Base-by-base conservation (phyloP, 2,888 invertebrate genomes). In the Antheraea yamamai region DNA sequence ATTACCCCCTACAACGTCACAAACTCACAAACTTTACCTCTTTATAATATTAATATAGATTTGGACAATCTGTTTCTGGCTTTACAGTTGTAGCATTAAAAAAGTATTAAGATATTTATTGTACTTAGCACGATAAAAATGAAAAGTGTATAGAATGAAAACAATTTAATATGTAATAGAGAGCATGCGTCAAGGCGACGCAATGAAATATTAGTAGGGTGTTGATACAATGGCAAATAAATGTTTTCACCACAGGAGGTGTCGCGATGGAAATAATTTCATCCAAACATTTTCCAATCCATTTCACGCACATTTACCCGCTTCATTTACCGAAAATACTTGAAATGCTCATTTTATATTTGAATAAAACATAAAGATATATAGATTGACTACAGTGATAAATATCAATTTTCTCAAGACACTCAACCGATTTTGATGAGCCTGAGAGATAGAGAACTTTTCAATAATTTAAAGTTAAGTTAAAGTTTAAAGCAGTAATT, bases 211-310 rank as follows among this genome's bases (percentile, higher is more conserved):
- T 92, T 89, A 91, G 85, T 84, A 84, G 89, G 89, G 89, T 84
- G 89, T 89, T 91, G 91, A 92, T 91, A 91, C 91, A 91, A 84
- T 87, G 87, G 87, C 85, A 85, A 89, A 91, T 89, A 89, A 89
- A 89, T 88, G 88, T 89, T 86, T 85, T 81, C 86, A 82, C 88
- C 86, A 82, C 88, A 84, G 91, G 90, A 89, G 89, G 88, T 87
- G 88, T 81, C 86, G 87, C 88, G 88, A 91, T 89, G 84, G 87
- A 89, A 91, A 92, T 91, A 89, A 92, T 91, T 89, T 88, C 87
- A 89, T 88, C 88, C 86, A 85, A 85, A 83, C 87, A 91, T 90
- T 92, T 90, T 90, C 89, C 89, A 83, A 87, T 84, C 88, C 89
- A 91, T 91, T 91, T 88, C 83, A 84, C 81, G 81, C 81, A 85